A percentile compares a stretch with the other conserved stretches of the same genome.
These are phyloP conservation scores for Entomobrya multifasciata DNA, from an alignment of 2,888 invertebrate species.

Conservation along the genomic window DNA sequence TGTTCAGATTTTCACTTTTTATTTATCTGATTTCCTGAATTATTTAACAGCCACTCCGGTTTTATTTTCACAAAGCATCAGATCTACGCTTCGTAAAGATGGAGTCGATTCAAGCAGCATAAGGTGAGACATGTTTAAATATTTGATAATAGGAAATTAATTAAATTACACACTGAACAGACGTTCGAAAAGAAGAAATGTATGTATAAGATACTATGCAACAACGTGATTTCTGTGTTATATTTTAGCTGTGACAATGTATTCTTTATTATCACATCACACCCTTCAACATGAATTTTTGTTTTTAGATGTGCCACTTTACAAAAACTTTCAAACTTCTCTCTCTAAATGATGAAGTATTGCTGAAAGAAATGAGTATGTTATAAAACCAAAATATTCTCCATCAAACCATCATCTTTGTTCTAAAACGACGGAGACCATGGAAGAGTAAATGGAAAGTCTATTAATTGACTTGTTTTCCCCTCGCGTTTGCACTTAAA, in stretches of 20 bases:
- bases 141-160: too few species aligned
- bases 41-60: neutral
- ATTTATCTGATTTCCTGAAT: neutral
- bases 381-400: neutral
- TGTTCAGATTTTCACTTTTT: neutral
- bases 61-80: neutral
- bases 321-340: neutral
- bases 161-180: too few species aligned
- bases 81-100: neutral
- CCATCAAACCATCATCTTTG: neutral
- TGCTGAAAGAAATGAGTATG: neutral
- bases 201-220: neutral
- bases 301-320: too few species aligned
- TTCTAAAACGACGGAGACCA: neutral
- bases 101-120: too few species aligned
- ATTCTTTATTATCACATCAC: neutral
- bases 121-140: too few species aligned
- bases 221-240: neutral
- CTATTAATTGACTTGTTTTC: constrained; percentile 50
- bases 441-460: constrained; percentile 2
- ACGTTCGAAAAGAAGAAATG: too few species aligned
- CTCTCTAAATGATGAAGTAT: neutral
- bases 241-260: neutral
- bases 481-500: constrained; percentile 33
- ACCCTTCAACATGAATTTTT: neutral